Conservation (phyloP, 2,113 vertebrate species). For the Pavo muticus region DNA sequence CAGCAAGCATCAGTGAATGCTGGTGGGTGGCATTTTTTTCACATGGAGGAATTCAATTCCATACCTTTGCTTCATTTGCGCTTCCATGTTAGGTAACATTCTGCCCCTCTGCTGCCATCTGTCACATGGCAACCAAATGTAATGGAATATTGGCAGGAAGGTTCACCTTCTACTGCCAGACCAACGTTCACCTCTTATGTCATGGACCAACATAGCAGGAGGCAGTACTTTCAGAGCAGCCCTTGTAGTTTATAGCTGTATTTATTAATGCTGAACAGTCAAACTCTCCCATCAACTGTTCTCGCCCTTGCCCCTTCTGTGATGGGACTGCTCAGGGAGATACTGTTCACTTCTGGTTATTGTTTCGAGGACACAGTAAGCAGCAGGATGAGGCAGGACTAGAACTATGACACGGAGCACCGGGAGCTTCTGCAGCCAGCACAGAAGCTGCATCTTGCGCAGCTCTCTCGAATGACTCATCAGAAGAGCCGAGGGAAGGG, state of each 20-base stretch:
- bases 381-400: neutral
- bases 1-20: too few species aligned
- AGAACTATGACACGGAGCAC: neutral
- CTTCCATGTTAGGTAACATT: too few species aligned
- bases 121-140: too few species aligned
- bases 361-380: neutral
- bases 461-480: neutral
- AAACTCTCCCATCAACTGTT: neutral
- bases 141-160: too few species aligned
- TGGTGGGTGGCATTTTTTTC: too few species aligned
- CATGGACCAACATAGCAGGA: too few species aligned
- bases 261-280: neutral
- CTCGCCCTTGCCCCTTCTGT: neutral
- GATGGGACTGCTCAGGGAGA: neutral
- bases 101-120: too few species aligned
- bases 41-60: too few species aligned
- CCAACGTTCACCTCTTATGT: too few species aligned
- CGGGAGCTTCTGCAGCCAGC: neutral
- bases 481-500: neutral
- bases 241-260: neutral
- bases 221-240: too few species aligned
- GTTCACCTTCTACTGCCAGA: too few species aligned
- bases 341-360: neutral
- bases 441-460: neutral
- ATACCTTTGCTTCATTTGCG: too few species aligned